Conservation (phyloP, 2,797 vertebrate species). For the Enteromius treurensis region DNA sequence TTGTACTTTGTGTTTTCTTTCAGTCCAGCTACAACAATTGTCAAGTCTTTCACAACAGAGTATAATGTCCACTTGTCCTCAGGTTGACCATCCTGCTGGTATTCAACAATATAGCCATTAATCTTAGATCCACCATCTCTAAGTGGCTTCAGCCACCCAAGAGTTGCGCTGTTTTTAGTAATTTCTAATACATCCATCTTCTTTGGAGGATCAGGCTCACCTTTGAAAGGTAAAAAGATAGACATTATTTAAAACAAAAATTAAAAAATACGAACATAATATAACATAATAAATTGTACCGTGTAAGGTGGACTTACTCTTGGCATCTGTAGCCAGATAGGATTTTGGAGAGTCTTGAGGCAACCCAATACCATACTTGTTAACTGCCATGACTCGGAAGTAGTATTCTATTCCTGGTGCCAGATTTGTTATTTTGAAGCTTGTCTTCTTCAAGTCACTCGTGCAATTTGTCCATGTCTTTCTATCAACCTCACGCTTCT, state of each 20-base stretch:
- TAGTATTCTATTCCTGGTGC: constrained; percentile 92
- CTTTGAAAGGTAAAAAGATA: constrained; percentile 67
- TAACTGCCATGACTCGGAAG: constrained; percentile 95
- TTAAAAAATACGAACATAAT: not conserved
- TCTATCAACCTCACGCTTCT: constrained; percentile 94
- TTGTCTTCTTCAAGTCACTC: constrained; percentile 93
- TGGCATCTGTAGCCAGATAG: constrained; percentile 90
- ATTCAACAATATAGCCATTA: constrained; percentile 95
- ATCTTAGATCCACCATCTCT: constrained; percentile 96
- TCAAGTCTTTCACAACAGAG: constrained; percentile 95
- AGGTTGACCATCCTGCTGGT: constrained; percentile 88
- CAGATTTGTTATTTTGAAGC: constrained; percentile 91
- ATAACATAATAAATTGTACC: constrained; percentile 26
- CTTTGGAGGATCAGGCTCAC: constrained; percentile 96
- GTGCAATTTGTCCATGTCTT: constrained; percentile 93
- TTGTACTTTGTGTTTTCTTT: constrained; percentile 96
- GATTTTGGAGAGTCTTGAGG: constrained; percentile 91
- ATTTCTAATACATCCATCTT: constrained; percentile 97
- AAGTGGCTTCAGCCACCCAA: constrained; percentile 94
- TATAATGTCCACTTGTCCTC: constrained; percentile 94
- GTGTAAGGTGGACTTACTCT: constrained; percentile 83
- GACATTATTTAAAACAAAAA: not conserved
- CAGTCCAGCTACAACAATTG: constrained; percentile 93
- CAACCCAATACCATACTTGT: constrained; percentile 94
- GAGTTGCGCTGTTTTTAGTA: constrained; percentile 89